These are phyloP conservation scores for Sebastes goodei DNA, from an alignment of 2,797 vertebrate species.

Conservation along the genomic window DNA sequence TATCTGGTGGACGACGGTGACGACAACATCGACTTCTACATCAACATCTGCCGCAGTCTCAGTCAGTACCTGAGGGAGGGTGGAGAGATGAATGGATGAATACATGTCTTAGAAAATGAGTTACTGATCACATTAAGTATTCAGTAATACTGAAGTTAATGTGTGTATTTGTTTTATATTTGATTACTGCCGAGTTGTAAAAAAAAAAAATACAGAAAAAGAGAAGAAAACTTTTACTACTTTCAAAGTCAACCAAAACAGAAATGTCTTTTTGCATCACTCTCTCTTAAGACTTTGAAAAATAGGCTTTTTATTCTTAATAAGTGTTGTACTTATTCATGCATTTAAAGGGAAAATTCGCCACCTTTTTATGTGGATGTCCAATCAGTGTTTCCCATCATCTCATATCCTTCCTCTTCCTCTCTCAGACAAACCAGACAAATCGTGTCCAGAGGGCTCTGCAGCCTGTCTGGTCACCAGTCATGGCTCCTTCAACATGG, in stretches of 20 bases:
- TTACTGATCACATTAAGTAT: not conserved
- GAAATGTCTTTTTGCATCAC: not conserved
- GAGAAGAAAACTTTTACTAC: not conserved
- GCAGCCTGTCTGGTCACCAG: conserved; percentile 88
- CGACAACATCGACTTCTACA: conserved; percentile 86
- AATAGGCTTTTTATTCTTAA: not conserved
- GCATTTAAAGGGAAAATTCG: not conserved
- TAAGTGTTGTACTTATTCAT: not conserved
- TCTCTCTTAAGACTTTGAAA: not conserved
- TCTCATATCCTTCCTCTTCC: not conserved
- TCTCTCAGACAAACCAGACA: conserved; percentile 62
- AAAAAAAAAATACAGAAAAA: not conserved
- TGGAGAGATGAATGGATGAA: not conserved
- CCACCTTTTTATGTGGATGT: too few species aligned
- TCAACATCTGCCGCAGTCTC: conserved; percentile 94
- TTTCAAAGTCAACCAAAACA: accelerated
- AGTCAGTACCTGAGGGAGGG: conserved; percentile 76
- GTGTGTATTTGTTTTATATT: not conserved
- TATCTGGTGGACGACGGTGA: conserved; percentile 92
- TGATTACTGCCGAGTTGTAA: not conserved
- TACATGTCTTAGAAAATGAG: not conserved
- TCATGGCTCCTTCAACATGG: conserved; percentile 82
- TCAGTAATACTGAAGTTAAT: not conserved
- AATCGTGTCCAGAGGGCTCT: conserved; percentile 81
- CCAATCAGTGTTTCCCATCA: not conserved